Conservation (phyloP, 37 sponge, comb jelly and placozoan species). For the Agelas oroides region DNA sequence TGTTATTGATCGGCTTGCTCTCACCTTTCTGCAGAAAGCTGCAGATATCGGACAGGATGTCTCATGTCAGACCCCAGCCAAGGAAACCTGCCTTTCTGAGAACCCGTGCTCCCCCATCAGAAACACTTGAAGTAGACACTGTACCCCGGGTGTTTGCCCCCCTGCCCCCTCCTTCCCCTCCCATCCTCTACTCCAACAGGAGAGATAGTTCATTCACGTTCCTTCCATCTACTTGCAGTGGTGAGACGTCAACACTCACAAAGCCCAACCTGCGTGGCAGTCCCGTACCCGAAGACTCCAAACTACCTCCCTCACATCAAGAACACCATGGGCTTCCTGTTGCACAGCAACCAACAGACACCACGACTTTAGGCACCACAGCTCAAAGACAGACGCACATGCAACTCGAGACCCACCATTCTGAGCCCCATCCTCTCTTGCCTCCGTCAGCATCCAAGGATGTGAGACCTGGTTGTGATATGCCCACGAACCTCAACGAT, state of each 20-base stretch:
- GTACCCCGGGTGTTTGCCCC: background rate
- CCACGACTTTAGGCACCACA: no score
- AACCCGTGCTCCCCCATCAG: background rate
- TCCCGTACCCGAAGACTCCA: no score
- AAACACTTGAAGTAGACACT: background rate
- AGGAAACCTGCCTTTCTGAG: slow-evolving; percentile 17
- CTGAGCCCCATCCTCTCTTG: background rate
- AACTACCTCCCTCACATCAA: no score
- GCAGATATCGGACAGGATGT: slow-evolving; percentile 7
- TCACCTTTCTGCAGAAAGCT: slow-evolving; percentile 17
- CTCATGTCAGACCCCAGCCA: slow-evolving; percentile 36
- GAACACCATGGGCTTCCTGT: no score
- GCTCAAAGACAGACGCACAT: no score
- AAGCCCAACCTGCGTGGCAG: no score
- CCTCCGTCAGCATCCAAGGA: slow-evolving; percentile 9
- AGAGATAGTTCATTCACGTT: slow-evolving; percentile 8
- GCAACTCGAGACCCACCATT: no score
- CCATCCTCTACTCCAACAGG: background rate
- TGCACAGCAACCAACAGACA: no score
- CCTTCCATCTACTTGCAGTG: slow-evolving; percentile 35
- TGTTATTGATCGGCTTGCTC: background rate
- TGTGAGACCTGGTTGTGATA: background rate
- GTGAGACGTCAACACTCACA: background rate
- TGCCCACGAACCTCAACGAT: background rate
- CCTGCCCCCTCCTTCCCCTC: slow-evolving; percentile 7